Base-by-base conservation (phyloP, 2,888 invertebrate species). In the Rapana venosa region DNA sequence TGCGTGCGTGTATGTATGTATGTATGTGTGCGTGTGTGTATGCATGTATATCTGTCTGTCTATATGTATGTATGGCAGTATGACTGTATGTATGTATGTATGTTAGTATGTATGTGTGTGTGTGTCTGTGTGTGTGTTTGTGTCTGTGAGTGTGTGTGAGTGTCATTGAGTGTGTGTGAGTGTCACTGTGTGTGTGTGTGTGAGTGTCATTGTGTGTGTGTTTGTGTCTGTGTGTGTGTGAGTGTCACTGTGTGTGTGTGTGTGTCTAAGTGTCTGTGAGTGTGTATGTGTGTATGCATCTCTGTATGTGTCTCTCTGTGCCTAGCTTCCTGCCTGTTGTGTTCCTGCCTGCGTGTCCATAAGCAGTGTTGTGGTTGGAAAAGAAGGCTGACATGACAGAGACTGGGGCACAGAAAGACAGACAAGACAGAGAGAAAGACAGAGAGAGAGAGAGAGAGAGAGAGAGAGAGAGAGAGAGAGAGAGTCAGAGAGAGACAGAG, bases 191-290 rank as follows among this genome's bases (percentile, higher is more conserved):
- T 58, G 58, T 58, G 58, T 58, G 58, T 15, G 15, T 58, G n/a
- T n/a, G n/a, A n/a, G n/a, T n/a, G n/a, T n/a, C n/a, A n/a, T n/a
- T 86, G 36, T 86, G 56, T 86, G 86, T 86, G 58, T 83, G 79
- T 88, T 20, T 88, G 84, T 83, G 36, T 88, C 47, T 89, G 66
- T 89, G 58, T 89, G 70, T 85, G 70, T 89, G 66, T 89, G 58
- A 70, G 84, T 89, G 58, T 89, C 36, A 85, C 47, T 61, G 61
- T 22, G 61, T 22, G 61, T 22, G 61, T 22, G 61, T 22, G 61
- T 61, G 61, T 61, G 61, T 61, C 17, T 61, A 30, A 70, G 84
- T 89, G 66, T 84, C 61, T 89, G 66, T 89, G 81, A 84, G 66
- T 88, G 32, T 89, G 30, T 58, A 15, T 58, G 30, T 88, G 56